Percentiles rank a stretch among this genome's conserved stretches.
Evolutionary conservation across 2,113 vertebrate species (phyloP).

Genomic region (Oxyruncus cristatus): DNA sequence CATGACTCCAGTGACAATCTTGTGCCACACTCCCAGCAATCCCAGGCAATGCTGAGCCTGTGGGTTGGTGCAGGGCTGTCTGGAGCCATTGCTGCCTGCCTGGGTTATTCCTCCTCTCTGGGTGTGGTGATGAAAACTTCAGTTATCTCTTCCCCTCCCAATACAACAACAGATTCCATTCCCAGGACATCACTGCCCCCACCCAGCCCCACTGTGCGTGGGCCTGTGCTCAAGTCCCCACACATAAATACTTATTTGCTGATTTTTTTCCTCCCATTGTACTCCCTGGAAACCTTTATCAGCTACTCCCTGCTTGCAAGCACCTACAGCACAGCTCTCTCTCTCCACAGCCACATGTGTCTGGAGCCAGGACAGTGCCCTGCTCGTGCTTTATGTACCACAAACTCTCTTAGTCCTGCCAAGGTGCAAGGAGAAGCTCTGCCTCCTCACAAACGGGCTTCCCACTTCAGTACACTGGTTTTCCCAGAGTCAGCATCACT

Average conservation of each 20-base stretch:
- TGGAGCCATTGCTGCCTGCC: background rate
- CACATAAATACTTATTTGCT: background rate
- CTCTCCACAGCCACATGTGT: background rate
- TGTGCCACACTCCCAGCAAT: background rate
- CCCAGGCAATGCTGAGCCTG: background rate
- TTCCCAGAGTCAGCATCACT: background rate
- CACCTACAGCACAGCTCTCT: background rate
- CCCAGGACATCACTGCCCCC: background rate
- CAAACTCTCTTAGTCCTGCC: background rate
- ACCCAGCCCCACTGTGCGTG: background rate
- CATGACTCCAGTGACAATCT: background rate
- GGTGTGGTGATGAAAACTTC: background rate
- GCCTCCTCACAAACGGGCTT: background rate
- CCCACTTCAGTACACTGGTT: background rate
- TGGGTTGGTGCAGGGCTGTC: background rate
- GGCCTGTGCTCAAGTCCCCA: background rate
- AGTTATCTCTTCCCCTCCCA: background rate
- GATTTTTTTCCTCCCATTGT: background rate
- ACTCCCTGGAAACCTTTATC: background rate
- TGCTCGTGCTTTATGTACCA: rapidly evolving
- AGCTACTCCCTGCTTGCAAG: background rate
- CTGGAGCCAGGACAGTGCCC: background rate
- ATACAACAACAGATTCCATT: slow-evolving; percentile 19
- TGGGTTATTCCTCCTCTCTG: background rate
- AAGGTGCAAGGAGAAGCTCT: background rate